Conservation (phyloP, 2,113 vertebrate species). For the Hippopotamus amphibius region DNA sequence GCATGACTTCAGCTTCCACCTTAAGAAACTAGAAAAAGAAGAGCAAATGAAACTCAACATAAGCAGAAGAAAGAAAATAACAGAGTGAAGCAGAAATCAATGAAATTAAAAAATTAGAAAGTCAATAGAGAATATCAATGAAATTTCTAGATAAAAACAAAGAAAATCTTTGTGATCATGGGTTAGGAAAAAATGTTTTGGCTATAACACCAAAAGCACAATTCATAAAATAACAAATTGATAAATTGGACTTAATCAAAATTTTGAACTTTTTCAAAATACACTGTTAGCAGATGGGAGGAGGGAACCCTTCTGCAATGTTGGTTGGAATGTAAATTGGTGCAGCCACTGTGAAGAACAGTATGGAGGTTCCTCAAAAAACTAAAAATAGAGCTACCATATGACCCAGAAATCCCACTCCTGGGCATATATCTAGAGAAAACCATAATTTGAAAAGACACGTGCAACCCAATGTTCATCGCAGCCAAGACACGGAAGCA, state of each 20-base stretch:
- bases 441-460: too few species aligned
- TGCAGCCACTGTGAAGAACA: too few species aligned
- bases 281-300: not conserved
- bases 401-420: too few species aligned
- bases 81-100: not conserved
- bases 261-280: not conserved
- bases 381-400: too few species aligned
- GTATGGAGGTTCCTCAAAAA: too few species aligned
- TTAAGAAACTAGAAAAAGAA: not conserved
- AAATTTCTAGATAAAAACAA: not conserved
- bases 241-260: not conserved
- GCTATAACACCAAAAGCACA: not conserved
- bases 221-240: not conserved
- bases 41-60: not conserved
- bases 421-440: too few species aligned
- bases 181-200: not conserved
- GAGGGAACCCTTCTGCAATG: not conserved
- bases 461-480: too few species aligned
- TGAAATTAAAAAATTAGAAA: not conserved
- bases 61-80: not conserved
- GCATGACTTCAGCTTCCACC: not conserved
- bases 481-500: too few species aligned
- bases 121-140: not conserved
- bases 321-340: too few species aligned
- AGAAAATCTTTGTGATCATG: not conserved